Evolutionary conservation across 1,140 invertebrate genomes (phyloP).

Genomic region (Octopus bimaculoides): DNA sequence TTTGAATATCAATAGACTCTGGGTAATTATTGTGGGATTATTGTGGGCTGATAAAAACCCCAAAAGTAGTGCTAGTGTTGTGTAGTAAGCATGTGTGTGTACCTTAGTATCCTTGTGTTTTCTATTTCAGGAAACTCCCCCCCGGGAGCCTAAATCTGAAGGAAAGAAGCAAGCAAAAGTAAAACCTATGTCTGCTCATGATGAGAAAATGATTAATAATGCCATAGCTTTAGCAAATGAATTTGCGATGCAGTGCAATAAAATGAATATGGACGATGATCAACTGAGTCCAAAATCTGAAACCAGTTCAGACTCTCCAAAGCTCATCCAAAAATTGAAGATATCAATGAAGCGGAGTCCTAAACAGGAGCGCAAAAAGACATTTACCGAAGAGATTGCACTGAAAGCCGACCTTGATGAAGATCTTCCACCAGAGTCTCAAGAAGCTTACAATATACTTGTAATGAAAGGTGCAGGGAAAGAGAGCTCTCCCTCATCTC

Average conservation of each 20-base stretch:
- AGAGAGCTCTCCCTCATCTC: background rate
- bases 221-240: conserved; percentile 93
- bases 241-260: conserved; percentile 63
- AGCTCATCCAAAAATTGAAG: conserved; percentile 77
- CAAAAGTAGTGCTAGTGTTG: no score
- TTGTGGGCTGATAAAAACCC: no score
- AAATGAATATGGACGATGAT: conserved; percentile 22
- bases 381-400: conserved; percentile 59
- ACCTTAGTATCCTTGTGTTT: background rate
- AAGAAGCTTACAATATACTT: conserved; percentile 86
- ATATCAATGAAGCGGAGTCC: conserved; percentile 60
- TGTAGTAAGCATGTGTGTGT: no score
- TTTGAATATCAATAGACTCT: no score
- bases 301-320: conserved; percentile 65
- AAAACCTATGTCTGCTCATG: conserved; percentile 90
- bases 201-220: conserved; percentile 87
- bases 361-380: conserved; percentile 50
- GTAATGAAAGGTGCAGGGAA: conserved; percentile 67
- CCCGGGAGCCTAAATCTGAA: conserved; percentile 28
- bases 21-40: no score
- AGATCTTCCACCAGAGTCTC: conserved; percentile 61
- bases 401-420: conserved; percentile 39
- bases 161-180: conserved; percentile 59
- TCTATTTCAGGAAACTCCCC: conserved; percentile 12
- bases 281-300: conserved; percentile 35